Conservation (phyloP, 2,888 invertebrate genomes). For the Flabesymbios commensalis region DNA sequence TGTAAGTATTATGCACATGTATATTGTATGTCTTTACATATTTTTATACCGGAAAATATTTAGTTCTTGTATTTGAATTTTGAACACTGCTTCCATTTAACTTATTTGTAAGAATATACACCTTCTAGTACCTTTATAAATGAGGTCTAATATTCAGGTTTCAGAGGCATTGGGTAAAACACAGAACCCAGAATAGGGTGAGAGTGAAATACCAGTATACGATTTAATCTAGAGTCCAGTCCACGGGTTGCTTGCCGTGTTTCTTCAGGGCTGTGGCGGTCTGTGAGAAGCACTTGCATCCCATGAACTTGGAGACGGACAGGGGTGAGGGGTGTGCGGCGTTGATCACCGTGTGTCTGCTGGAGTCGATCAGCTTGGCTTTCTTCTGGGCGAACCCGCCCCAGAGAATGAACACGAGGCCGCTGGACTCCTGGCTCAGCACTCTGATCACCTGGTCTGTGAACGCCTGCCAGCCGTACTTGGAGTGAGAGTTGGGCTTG, state of each 20-base stretch:
- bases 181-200: no score
- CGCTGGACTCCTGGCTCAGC: slow-evolving; percentile 39
- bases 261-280: slow-evolving; percentile 42
- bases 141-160: no score
- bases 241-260: slow-evolving; percentile 37
- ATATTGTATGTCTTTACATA: no score
- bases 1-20: no score
- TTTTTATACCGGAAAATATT: no score
- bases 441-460: slow-evolving; percentile 49
- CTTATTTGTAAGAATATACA: no score
- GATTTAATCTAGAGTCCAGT: slow-evolving; percentile 42
- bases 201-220: no score
- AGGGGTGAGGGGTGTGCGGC: slow-evolving; percentile 57
- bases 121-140: no score
- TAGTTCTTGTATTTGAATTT: no score
- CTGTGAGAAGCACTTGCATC: slow-evolving; percentile 51
- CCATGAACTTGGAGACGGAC: slow-evolving; percentile 46
- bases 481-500: slow-evolving; percentile 50
- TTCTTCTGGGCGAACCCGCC: slow-evolving; percentile 57
- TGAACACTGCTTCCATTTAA: no score
- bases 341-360: slow-evolving; percentile 47
- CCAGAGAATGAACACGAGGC: slow-evolving; percentile 54
- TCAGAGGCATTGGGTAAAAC: no score
- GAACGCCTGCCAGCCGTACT: slow-evolving; percentile 53
- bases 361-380: slow-evolving; percentile 42